Percentiles rank a stretch among this genome's conserved stretches.
Evolutionary conservation across 2,888 invertebrate genomes (phyloP).

Genomic region (Stenotaenia linearis): DNA sequence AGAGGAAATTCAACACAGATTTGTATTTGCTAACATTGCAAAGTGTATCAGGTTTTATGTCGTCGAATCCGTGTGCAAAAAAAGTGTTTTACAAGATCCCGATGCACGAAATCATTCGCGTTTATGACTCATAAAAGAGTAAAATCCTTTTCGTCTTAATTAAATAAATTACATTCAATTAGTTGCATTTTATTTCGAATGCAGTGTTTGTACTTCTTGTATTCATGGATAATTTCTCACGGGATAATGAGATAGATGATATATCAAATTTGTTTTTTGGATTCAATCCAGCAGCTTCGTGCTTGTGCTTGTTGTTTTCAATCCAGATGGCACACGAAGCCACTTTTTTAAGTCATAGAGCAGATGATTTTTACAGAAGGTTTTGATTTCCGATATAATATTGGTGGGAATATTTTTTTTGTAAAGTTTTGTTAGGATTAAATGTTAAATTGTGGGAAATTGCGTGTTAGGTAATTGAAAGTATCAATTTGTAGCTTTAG

Average conservation of each 20-base stretch:
- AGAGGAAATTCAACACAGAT: not conserved
- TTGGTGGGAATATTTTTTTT: not conserved
- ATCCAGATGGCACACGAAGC: not conserved
- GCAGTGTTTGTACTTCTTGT: too few species aligned
- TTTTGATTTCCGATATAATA: not conserved
- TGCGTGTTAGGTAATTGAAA: too few species aligned
- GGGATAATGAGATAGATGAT: not conserved
- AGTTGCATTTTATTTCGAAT: too few species aligned
- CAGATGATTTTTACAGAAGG: not conserved
- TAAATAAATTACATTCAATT: too few species aligned
- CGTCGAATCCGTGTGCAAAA: not conserved
- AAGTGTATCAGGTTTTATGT: not conserved
- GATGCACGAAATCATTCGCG: too few species aligned
- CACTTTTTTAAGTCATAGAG: not conserved
- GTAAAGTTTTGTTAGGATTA: not conserved
- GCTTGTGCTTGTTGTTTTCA: not conserved
- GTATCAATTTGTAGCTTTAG: not conserved
- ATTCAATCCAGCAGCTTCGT: not conserved
- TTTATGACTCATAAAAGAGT: too few species aligned
- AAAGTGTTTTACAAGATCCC: too few species aligned
- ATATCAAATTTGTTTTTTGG: not conserved
- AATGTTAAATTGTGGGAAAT: not conserved
- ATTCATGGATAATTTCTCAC: not conserved
- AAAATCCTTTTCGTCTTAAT: too few species aligned
- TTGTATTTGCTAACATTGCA: not conserved